Conservation (phyloP, 2,888 invertebrate genomes). For the Automeris io region DNA sequence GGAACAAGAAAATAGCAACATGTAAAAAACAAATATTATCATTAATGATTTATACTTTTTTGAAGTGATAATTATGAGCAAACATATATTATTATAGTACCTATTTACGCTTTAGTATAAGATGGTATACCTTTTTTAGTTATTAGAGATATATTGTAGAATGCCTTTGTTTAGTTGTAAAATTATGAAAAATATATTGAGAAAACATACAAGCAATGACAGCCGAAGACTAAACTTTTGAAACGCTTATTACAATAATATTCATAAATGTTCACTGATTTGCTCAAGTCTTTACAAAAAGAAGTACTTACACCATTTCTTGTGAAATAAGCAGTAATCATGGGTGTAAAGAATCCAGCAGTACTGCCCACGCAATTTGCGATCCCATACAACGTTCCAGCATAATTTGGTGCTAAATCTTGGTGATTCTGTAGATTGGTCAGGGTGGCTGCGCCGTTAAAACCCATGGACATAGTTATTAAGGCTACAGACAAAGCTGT, state of each 20-base stretch:
- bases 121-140: too few species aligned
- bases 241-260: too few species aligned
- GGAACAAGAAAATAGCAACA: slow-evolving; percentile 22
- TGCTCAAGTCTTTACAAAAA: neutral
- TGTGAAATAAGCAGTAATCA: slow-evolving; percentile 82
- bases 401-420: slow-evolving; percentile 87
- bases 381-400: slow-evolving; percentile 87
- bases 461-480: slow-evolving; percentile 81
- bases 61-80: too few species aligned
- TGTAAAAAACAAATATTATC: too few species aligned
- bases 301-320: slow-evolving; percentile 64
- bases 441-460: slow-evolving; percentile 79
- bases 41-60: too few species aligned
- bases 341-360: slow-evolving; percentile 84
- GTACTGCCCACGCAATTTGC: slow-evolving; percentile 84
- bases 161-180: neutral
- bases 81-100: too few species aligned
- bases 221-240: too few species aligned
- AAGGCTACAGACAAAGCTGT: slow-evolving; percentile 78
- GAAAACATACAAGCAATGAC: too few species aligned
- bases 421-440: slow-evolving; percentile 82
- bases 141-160: too few species aligned
- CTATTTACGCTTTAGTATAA: too few species aligned
- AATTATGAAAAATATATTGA: neutral
- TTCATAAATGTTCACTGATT: too few species aligned